These are phyloP conservation scores for Caiman crocodilus DNA, from an alignment of 2,797 vertebrate species.

Conservation along the genomic window DNA sequence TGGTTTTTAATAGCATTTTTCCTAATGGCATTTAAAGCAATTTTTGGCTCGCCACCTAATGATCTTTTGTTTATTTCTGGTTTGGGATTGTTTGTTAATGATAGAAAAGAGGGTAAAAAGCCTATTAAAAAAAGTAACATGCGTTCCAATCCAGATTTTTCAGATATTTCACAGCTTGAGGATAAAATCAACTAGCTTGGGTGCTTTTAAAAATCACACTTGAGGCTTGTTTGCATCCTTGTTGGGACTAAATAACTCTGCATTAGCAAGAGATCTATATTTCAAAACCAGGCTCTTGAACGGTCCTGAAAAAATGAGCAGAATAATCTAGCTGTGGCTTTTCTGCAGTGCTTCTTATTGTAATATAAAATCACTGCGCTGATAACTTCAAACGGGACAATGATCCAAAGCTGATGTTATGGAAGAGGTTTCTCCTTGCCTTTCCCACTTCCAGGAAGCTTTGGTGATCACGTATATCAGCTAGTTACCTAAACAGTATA, in stretches of 20 bases:
- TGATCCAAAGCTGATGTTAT: background rate
- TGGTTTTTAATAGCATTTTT: conserved; percentile 34
- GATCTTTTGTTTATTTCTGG: background rate
- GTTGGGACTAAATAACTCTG: background rate
- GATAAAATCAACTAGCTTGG: background rate
- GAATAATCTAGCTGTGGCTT: background rate
- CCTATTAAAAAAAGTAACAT: background rate
- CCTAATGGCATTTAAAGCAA: conserved; percentile 45
- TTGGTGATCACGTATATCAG: background rate
- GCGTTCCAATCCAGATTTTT: background rate
- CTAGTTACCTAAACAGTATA: no score
- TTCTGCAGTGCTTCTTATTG: background rate
- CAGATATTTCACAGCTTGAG: background rate
- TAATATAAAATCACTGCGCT: background rate
- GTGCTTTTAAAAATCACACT: background rate
- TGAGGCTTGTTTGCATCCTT: background rate
- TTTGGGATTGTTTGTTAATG: background rate
- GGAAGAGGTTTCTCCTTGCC: background rate
- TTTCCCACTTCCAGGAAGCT: background rate
- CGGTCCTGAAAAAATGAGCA: background rate
- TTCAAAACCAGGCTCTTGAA: background rate
- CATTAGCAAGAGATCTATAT: background rate
- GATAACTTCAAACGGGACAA: background rate
- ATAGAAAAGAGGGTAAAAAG: background rate
- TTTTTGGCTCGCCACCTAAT: background rate